Conservation (phyloP, 1,140 invertebrate species). For the Drosophila kanapiae region DNA sequence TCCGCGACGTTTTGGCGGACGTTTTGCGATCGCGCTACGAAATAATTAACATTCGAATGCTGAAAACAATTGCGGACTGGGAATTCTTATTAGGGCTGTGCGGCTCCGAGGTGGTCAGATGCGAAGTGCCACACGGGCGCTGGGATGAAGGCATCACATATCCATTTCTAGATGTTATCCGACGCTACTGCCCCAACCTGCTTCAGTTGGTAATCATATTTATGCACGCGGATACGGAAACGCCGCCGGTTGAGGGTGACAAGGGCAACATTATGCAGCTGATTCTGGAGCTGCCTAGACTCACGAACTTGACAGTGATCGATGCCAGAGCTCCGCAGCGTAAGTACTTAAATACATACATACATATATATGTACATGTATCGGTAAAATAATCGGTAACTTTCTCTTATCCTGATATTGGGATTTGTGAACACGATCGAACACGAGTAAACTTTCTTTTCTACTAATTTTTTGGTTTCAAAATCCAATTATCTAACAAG, state of each 20-base stretch:
- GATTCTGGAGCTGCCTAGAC: slow-evolving; percentile 27
- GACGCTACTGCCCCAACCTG: slow-evolving; percentile 46
- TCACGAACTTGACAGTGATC: slow-evolving; percentile 56
- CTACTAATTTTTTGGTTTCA: neutral
- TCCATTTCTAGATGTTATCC: slow-evolving; percentile 48
- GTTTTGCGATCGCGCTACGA: slow-evolving; percentile 22
- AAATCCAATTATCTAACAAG: neutral
- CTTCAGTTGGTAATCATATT: slow-evolving; percentile 54
- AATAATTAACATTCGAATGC: slow-evolving; percentile 57
- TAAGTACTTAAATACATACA: too few relatives aligned
- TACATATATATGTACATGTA: too few relatives aligned
- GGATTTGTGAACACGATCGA: too few relatives aligned
- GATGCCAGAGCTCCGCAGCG: slow-evolving; percentile 57
- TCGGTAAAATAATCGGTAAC: too few relatives aligned
- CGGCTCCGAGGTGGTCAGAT: slow-evolving; percentile 50
- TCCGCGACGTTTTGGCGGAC: slow-evolving; percentile 34
- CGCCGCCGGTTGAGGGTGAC: slow-evolving; percentile 5
- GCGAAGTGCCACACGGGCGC: slow-evolving; percentile 57
- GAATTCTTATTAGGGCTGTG: slow-evolving; percentile 50
- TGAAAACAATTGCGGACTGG: slow-evolving; percentile 52
- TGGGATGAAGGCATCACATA: slow-evolving; percentile 56
- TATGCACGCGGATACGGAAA: slow-evolving; percentile 38
- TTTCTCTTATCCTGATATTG: too few relatives aligned
- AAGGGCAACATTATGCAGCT: slow-evolving; percentile 37
- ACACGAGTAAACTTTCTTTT: too few relatives aligned